These are phyloP conservation scores for Ephialtes manifestator DNA, from an alignment of 2,888 invertebrate genomes.

Conservation along the genomic window DNA sequence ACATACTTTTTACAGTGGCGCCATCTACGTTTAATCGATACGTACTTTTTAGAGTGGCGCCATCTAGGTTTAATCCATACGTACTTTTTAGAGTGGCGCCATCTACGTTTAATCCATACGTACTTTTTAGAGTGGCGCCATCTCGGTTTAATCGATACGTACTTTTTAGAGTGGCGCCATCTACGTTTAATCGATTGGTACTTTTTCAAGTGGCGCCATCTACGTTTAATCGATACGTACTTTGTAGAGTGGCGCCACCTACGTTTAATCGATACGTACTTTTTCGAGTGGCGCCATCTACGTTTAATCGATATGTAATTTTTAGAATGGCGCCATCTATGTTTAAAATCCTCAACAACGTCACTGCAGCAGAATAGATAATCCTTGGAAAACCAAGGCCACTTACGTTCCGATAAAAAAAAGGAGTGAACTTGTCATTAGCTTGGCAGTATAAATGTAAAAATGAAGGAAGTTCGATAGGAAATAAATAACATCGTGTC, in stretches of 20 bases:
- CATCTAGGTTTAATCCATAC: background rate
- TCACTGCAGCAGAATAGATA: background rate
- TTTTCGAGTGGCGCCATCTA: background rate
- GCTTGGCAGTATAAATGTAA: background rate
- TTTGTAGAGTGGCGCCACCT: background rate
- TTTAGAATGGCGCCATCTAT: background rate
- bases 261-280: too few species aligned
- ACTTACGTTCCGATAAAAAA: conserved; percentile 16
- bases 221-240: background rate
- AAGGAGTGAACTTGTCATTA: conserved; percentile 24
- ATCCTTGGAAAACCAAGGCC: background rate
- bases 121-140: background rate
- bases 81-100: background rate
- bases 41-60: background rate
- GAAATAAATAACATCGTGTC: too few species aligned
- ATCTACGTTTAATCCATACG: background rate
- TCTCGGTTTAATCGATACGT: background rate
- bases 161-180: background rate
- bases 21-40: background rate
- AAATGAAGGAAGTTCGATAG: conserved; percentile 11
- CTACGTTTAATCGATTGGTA: background rate
- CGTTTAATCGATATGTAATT: too few species aligned
- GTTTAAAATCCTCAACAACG: background rate
- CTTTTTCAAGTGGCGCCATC: background rate
- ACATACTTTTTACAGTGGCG: background rate